Conservation (phyloP, 2,888 invertebrate species). For the Rhagonycha fulva region DNA sequence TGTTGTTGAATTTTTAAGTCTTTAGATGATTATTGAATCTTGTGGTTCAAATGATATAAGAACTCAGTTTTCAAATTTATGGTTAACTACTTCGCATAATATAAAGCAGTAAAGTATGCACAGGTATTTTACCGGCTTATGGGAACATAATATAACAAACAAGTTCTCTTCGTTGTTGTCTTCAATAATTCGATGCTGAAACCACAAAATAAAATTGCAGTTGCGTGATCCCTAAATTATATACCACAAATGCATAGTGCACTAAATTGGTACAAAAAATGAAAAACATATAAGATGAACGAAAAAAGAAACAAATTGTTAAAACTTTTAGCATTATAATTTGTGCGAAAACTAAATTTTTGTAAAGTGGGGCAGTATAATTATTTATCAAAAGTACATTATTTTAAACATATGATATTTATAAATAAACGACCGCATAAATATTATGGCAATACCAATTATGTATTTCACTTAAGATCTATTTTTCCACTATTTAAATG, state of each 20-base stretch:
- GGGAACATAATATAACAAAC: slow-evolving; percentile 14
- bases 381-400: background rate
- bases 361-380: background rate
- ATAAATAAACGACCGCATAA: background rate
- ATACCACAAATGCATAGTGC: slow-evolving; percentile 13
- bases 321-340: background rate
- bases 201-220: slow-evolving; percentile 17
- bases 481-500: background rate
- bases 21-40: background rate
- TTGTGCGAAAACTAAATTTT: background rate
- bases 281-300: background rate
- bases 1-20: no score
- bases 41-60: background rate
- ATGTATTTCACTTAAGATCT: background rate
- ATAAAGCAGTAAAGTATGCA: slow-evolving; percentile 8
- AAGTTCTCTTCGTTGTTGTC: slow-evolving; percentile 3
- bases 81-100: background rate
- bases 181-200: slow-evolving; percentile 13
- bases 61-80: background rate
- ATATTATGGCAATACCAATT: no score
- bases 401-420: background rate
- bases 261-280: slow-evolving; percentile 16
- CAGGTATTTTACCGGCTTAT: slow-evolving; percentile 14
- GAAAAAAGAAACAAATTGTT: background rate
- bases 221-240: slow-evolving; percentile 25